Base-by-base conservation (phyloP, 2,113 vertebrate genomes). In the Lepus americanus region DNA sequence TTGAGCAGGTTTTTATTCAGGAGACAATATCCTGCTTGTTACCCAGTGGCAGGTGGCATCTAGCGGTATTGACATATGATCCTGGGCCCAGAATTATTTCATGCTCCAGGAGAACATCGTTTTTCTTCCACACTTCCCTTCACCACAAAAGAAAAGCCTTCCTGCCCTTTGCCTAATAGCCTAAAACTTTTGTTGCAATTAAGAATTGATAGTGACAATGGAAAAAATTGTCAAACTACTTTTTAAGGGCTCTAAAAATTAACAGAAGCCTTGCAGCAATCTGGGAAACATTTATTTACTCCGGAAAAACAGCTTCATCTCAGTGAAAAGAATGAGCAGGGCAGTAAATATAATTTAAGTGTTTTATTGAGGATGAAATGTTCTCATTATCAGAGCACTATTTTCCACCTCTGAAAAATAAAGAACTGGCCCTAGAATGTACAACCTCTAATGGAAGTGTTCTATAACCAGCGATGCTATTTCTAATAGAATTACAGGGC, bases 221-320 rank as follows among this genome's bases (percentile, higher is more conserved):
- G 7, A 11, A 73, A 94, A 87, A 70, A 12, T n/a, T 59, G 8
- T 53, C 27, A 82, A 94, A n/a, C 1, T 76, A 70, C 23, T 22
- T 78, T 80, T 87, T 72, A 22, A 87, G 31, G 78, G 70, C 25
- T 83, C 11, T 84, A 22, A 72, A 91, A 91, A 84, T 90, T 82
- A 79, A 73, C 23, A 14, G 73, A 94, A 86, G 3, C 6, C 29
- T 80, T 70, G n/a, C 11, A 81, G 36, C 27, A 67, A 70, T 81
- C 19, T 76, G 20, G 49, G n/a, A 33, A 80, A 3, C 16, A 76
- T 59, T 76, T 84, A 88, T 59, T 76, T 84, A 88, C 29, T 83
- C 53, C 53, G 89, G 29, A 66, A 85, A 82, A 80, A 63, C 44
- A 74, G 31, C 14, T 70, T 49, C 66, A 87, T 78, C 13, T 89